phyloP scores from a whole-genome alignment of 2,113 vertebrate species.

The Tetrao urogallus region DNA sequence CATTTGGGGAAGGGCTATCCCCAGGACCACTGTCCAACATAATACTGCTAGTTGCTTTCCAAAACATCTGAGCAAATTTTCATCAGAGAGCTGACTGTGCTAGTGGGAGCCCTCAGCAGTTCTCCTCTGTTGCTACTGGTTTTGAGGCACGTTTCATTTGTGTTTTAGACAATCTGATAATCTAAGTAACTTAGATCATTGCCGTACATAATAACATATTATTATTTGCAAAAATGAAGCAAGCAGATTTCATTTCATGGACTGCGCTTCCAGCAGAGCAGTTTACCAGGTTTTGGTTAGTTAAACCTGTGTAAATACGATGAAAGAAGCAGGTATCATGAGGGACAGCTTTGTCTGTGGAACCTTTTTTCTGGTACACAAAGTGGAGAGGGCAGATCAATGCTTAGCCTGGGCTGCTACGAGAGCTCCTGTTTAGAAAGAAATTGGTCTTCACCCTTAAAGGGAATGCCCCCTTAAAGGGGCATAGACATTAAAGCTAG shows the following conservation, averaged over 20 bases:
- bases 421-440: not conserved
- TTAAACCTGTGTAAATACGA: slow-evolving; percentile 20
- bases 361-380: not conserved
- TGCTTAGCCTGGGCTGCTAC: not conserved
- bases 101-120: not conserved
- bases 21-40: not conserved
- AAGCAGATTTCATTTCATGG: not conserved
- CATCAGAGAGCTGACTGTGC: not conserved
- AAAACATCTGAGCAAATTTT: not conserved
- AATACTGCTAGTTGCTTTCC: not conserved
- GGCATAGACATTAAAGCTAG: not conserved
- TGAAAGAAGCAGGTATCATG: not conserved
- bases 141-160: not conserved
- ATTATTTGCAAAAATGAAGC: not conserved
- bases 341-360: not conserved
- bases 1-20: not conserved
- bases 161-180: not conserved
- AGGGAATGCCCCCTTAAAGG: not conserved
- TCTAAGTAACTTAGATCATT: not conserved
- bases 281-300: slow-evolving; percentile 39
- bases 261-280: not conserved
- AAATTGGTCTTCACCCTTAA: not conserved
- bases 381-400: not conserved
- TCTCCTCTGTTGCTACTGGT: not conserved
- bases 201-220: not conserved